Conservation (phyloP, 2,113 vertebrate species). For the Heterochromis multidens region DNA sequence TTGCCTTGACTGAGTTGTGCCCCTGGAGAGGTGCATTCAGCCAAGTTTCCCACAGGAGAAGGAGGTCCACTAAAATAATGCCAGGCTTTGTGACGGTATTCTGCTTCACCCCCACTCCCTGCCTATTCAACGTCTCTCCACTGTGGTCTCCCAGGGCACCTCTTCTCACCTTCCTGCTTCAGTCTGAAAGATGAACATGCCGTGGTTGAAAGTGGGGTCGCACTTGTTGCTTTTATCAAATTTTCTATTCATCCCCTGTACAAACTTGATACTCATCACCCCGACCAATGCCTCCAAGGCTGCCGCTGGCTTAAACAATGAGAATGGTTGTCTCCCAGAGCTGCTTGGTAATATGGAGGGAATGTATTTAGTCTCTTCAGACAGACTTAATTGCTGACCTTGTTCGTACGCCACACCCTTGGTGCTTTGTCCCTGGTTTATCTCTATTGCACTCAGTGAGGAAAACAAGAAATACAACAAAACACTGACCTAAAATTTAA, state of each 20-base stretch:
- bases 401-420: constrained; percentile 18
- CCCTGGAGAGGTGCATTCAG: constrained; percentile 63
- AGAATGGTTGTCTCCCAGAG: constrained; percentile 43
- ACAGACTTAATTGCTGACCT: constrained; percentile 42
- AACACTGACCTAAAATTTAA: constrained; percentile 5
- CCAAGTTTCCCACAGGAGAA: constrained; percentile 54
- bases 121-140: constrained; percentile 21
- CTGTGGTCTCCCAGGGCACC: constrained; percentile 33
- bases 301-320: constrained; percentile 36
- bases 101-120: constrained; percentile 27
- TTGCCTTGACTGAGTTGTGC: constrained; percentile 53
- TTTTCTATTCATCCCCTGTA: constrained; percentile 53
- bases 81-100: constrained; percentile 62
- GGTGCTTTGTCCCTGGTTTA: constrained; percentile 23
- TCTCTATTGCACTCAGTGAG: constrained; percentile 6
- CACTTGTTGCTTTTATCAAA: constrained; percentile 69
- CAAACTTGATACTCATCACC: constrained; percentile 34
- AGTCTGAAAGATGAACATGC: constrained; percentile 42
- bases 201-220: constrained; percentile 68
- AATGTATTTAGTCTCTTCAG: constrained; percentile 39
- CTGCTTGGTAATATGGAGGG: constrained; percentile 30
- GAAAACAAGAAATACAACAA: constrained; percentile 1
- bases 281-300: background rate
- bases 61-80: constrained; percentile 57
- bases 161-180: constrained; percentile 43